Evolutionary conservation across 2,797 vertebrate genomes (phyloP), one percentile per base, ranked within the genome.

Genomic region (Avahi laniger): DNA sequence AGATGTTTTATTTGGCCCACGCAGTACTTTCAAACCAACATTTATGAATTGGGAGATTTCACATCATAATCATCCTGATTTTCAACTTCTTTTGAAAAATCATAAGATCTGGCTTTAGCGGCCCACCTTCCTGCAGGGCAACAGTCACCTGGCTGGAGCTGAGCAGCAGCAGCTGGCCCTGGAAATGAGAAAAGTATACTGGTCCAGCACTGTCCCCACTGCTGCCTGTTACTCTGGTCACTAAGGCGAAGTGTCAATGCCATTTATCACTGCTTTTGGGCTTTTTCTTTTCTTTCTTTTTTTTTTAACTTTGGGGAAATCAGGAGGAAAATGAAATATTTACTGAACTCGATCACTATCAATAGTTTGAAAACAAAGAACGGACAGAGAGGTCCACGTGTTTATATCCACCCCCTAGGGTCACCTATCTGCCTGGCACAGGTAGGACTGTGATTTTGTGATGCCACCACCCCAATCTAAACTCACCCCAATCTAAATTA

Each of bases 281-380:
- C 17, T 18, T 67, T 67, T 67, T 67, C 7, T 15, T 24, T 59
- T 20, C 13, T 43, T 61, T 48, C 10, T 18, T 4, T 75, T 57
- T 52, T 41, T 50, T 87, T 91, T 43, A 12, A 75, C 80, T 63
- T 86, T 46, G 2, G 20, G 43, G 86, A 63, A 72, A 79, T 83
- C 46, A 89, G 91, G 38, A 97, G 26, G 12, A 93, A 85, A 95
- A 78, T 35, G 5, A 91, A 81, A 26, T 79, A 61, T 76, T 96
- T 91, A 57, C 38, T 82, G 91, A 96, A 38, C 52, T 26, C 11
- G 89, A 69, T 70, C 50, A 76, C 50, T 65, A 84, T 33, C 17
- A 84, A 52, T 86, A 86, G 65, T 87, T 57, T 83, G 88, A 92
- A 86, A 83, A 78, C 65, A 81, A 65, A 83, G 52, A 33, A 85